Conservation (phyloP, 1,140 invertebrate genomes). For the Lepidurus packardi region DNA sequence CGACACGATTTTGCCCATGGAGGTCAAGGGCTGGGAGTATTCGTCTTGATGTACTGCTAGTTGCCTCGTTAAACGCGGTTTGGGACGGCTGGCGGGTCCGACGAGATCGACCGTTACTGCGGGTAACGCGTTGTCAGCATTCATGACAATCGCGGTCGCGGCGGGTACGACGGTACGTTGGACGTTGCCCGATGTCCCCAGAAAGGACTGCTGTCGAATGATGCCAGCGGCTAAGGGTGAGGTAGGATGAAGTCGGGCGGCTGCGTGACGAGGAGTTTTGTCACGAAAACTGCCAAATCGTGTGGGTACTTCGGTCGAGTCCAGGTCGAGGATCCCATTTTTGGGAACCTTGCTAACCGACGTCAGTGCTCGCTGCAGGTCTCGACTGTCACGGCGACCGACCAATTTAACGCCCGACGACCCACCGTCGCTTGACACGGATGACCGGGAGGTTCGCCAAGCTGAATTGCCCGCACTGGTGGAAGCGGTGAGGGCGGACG, state of each 20-base stretch:
- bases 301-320: not conserved
- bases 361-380: conserved; percentile 20
- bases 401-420: conserved; percentile 36
- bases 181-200: conserved; percentile 25
- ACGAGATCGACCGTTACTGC: conserved; percentile 32
- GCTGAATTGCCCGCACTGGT: conserved; percentile 58
- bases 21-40: not conserved
- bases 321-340: not conserved
- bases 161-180: conserved; percentile 39
- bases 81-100: conserved; percentile 43
- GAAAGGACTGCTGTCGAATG: conserved; percentile 28
- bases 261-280: not conserved
- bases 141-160: conserved; percentile 46
- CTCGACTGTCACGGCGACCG: conserved; percentile 9
- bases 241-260: conserved; percentile 27
- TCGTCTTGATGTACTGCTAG: conserved; percentile 62
- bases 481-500: conserved; percentile 73
- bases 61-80: conserved; percentile 67
- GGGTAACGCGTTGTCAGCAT: conserved; percentile 42
- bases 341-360: not conserved
- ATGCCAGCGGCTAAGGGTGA: conserved; percentile 34
- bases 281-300: conserved; percentile 26
- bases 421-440: conserved; percentile 49
- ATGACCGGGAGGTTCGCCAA: conserved; percentile 70
- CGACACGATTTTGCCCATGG: conserved; percentile 31